Evolutionary conservation across 2,888 invertebrate genomes (phyloP), one percentile per base, ranked within the genome.

Genomic region (Coelinius sp.): DNA sequence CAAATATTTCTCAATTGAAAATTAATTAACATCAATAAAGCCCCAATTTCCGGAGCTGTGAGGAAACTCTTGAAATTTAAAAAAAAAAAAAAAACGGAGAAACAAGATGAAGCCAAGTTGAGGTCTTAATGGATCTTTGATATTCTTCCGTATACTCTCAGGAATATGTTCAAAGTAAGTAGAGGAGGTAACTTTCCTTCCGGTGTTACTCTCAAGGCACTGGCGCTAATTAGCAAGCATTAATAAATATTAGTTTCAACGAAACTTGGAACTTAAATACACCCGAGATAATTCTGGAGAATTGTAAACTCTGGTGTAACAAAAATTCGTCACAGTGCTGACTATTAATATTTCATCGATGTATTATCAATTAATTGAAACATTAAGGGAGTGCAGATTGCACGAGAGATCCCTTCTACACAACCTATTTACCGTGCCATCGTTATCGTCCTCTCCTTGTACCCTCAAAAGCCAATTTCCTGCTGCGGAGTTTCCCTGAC

Each of bases 181-280:
- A 67, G 31, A 31, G 14, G 31, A 12, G 59, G 59, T 31, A 35
- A 63, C 49, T 69, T 69, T 8, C 69, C 69, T 17, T 10, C 10
- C 31, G 24, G 17, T 49, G 44, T 46, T 63, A 20, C 27, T 27
- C 44, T 31, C 8, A 5, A 62, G 49, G 12, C 35, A 35, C 62
- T 63, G 35, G 8, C 63, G 49, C 62, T 69, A 69, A 69, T 62
- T 63, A 69, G 31, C 69, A 46, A 63, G 62, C 62, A 49, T 69
- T 63, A 62, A 69, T 69, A 69, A 69, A 69, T 69, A 69, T 69
- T 69, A 69, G 62, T 62, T 69, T 46, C 62, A 49, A 35, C 24
- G 35, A 69, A 69, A 69, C 69, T 69, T 69, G 31, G 20, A 22
- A 25, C 22, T 35, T 7, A 69, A 20, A 59, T 44, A 17, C 44